Evolutionary conservation across 1,140 invertebrate genomes (phyloP).

Genomic region (Centruroides vittatus): DNA sequence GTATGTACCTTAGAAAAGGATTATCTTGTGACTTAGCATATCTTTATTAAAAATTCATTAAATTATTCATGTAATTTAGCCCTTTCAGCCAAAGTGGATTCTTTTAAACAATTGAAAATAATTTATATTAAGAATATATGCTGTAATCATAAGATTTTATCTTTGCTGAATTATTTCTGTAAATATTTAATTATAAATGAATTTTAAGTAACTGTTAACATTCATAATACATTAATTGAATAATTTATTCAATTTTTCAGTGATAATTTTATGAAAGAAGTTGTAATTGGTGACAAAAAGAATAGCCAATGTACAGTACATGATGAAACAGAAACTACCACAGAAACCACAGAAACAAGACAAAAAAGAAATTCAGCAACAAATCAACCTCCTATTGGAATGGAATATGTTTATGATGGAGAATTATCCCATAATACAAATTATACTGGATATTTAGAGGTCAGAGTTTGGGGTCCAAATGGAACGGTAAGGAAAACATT

Average conservation of each 20-base stretch:
- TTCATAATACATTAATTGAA: not conserved
- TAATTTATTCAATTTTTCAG: constrained; percentile 6
- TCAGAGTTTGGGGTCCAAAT: constrained; percentile 19
- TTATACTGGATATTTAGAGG: constrained; percentile 20
- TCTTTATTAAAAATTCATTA: too few relatives aligned
- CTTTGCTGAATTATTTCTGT: too few relatives aligned
- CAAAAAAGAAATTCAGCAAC: not conserved
- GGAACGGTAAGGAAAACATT: constrained; percentile 9
- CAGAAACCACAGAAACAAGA: not conserved
- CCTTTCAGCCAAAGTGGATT: too few relatives aligned
- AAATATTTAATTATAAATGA: too few relatives aligned
- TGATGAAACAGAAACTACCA: not conserved
- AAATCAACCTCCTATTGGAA: not conserved
- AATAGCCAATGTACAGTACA: constrained; percentile 6
- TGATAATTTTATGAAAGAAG: constrained; percentile 16
- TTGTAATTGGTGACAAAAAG: constrained; percentile 16
- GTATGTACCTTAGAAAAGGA: too few relatives aligned
- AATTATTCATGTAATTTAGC: too few relatives aligned
- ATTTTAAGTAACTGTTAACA: too few relatives aligned
- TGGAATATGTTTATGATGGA: constrained; percentile 23
- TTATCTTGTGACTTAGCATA: too few relatives aligned
- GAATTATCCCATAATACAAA: constrained; percentile 18
- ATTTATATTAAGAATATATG: too few relatives aligned
- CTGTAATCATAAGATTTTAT: too few relatives aligned
- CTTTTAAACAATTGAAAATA: too few relatives aligned